phyloP scores from a whole-genome alignment of 2,797 vertebrate species.

The Poecilia velifera region DNA sequence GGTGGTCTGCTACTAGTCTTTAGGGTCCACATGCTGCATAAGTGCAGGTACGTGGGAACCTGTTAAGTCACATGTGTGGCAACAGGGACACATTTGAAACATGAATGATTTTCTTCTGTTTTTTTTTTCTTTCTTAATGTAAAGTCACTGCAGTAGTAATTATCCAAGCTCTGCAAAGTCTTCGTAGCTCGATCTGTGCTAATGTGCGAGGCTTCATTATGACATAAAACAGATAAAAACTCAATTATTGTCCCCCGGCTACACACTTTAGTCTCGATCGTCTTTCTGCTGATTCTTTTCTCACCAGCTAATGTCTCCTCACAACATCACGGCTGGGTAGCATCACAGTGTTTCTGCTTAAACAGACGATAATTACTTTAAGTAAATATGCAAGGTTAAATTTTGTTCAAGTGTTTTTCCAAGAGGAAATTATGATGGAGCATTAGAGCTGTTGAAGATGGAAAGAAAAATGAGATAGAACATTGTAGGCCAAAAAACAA shows the following conservation, averaged over 20 bases:
- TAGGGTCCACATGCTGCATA: background rate
- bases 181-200: slow-evolving; percentile 54
- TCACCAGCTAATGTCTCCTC: slow-evolving; percentile 41
- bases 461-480: no score
- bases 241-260: slow-evolving; percentile 71
- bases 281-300: slow-evolving; percentile 36
- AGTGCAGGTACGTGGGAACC: background rate
- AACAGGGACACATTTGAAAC: background rate
- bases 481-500: no score
- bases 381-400: background rate
- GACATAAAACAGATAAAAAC: slow-evolving; percentile 75
- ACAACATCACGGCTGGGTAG: slow-evolving; percentile 44
- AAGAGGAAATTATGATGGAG: background rate
- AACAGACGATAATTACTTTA: slow-evolving; percentile 45
- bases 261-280: slow-evolving; percentile 53
- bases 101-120: slow-evolving; percentile 37
- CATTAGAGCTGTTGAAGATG: no score
- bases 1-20: background rate
- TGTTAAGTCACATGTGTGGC: background rate
- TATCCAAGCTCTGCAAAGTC: slow-evolving; percentile 71
- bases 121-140: slow-evolving; percentile 46
- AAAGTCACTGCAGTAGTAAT: slow-evolving; percentile 77
- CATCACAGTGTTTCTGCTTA: slow-evolving; percentile 35
- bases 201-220: slow-evolving; percentile 74
- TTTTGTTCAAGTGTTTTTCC: slow-evolving; percentile 11